Evolutionary conservation across 1,140 invertebrate genomes (phyloP).

Genomic region (Plutomurus gul): DNA sequence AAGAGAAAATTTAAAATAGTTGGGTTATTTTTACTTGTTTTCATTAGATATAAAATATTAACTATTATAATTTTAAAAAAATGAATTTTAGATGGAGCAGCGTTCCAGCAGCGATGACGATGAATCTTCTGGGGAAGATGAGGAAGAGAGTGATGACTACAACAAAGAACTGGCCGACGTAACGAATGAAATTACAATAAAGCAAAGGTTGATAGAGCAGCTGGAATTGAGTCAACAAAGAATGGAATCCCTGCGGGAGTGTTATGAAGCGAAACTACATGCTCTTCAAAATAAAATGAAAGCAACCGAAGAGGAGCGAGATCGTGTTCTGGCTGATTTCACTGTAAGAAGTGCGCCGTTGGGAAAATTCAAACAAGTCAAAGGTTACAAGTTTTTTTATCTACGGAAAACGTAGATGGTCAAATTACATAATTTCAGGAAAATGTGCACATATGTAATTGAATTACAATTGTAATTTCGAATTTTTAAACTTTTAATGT

Average conservation of each 20-base stretch:
- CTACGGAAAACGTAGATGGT: neutral
- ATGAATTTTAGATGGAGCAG: neutral
- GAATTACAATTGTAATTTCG: too few relatives aligned
- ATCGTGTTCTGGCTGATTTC: constrained; percentile 74
- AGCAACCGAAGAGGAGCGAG: constrained; percentile 88
- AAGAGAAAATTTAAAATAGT: constrained; percentile 63
- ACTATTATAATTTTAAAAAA: constrained; percentile 54
- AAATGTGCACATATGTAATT: too few relatives aligned
- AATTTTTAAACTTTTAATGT: too few relatives aligned
- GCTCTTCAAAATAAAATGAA: constrained; percentile 85
- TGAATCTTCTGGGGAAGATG: constrained; percentile 55
- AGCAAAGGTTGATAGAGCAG: constrained; percentile 90
- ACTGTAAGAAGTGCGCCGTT: constrained; percentile 58
- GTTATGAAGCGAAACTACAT: constrained; percentile 93
- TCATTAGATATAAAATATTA: constrained; percentile 32
- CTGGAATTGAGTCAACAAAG: constrained; percentile 84
- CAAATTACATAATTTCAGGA: too few relatives aligned
- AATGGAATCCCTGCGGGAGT: constrained; percentile 78
- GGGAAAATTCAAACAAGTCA: constrained; percentile 32
- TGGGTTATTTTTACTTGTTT: constrained; percentile 56
- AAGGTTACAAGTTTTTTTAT: neutral
- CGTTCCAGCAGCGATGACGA: constrained; percentile 56
- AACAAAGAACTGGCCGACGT: constrained; percentile 66
- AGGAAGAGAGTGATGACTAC: constrained; percentile 54
- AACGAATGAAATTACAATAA: constrained; percentile 88